These are phyloP conservation scores for Ophraella communa DNA, from an alignment of 2,888 invertebrate species.

Conservation along the genomic window DNA sequence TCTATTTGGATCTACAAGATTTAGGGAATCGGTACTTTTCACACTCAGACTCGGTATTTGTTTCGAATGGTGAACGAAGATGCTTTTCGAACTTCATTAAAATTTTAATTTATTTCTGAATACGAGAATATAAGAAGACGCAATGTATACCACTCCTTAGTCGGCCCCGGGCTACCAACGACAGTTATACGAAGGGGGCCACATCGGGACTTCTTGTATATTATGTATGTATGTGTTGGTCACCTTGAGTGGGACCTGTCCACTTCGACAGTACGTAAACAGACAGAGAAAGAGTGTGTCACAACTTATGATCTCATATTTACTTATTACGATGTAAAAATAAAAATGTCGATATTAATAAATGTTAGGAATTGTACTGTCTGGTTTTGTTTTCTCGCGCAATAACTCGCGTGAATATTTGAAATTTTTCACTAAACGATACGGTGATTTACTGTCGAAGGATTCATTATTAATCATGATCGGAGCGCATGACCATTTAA, in stretches of 20 bases:
- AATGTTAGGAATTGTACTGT: background rate
- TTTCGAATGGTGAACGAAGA: background rate
- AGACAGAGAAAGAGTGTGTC: conserved; percentile 21
- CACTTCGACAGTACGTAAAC: conserved; percentile 10
- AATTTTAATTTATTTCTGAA: too few relatives aligned
- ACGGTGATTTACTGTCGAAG: too few relatives aligned
- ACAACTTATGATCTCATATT: conserved; percentile 26
- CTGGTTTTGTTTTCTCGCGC: background rate
- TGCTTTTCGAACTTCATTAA: too few relatives aligned
- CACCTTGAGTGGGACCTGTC: conserved; percentile 46
- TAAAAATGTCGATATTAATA: background rate
- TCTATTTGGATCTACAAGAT: too few relatives aligned
- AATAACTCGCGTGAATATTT: background rate
- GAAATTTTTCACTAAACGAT: background rate
- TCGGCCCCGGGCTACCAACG: conserved; percentile 34
- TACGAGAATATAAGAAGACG: background rate
- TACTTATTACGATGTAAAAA: conserved; percentile 7
- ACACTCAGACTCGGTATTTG: too few relatives aligned
- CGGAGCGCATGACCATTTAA: too few relatives aligned
- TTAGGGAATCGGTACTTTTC: too few relatives aligned
- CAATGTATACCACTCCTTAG: conserved; percentile 32
- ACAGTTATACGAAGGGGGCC: conserved; percentile 33
- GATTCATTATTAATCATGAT: too few relatives aligned
- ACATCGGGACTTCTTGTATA: conserved; percentile 35
- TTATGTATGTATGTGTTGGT: conserved; percentile 36